Percentiles rank a stretch among this genome's conserved stretches.
These are phyloP conservation scores for Pharmacophagus antenor DNA, from an alignment of 2,888 invertebrate species.

Conservation along the genomic window DNA sequence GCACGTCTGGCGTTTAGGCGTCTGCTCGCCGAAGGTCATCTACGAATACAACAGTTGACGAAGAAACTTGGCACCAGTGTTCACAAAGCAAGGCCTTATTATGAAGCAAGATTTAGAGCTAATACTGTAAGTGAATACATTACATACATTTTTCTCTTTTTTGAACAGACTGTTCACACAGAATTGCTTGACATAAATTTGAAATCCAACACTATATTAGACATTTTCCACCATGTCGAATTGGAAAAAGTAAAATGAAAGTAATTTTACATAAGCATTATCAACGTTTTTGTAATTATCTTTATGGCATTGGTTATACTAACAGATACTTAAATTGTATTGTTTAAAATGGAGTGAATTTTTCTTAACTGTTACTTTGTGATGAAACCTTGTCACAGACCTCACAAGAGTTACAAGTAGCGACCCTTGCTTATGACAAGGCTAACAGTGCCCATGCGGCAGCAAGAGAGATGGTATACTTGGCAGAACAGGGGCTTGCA, in stretches of 20 bases:
- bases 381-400: slow-evolving; percentile 65
- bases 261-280: no score
- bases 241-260: no score
- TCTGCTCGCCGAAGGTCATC: slow-evolving; percentile 90
- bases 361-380: background rate
- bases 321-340: no score
- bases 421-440: slow-evolving; percentile 88
- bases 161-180: no score
- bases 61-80: slow-evolving; percentile 92
- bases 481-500: slow-evolving; percentile 82
- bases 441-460: slow-evolving; percentile 95
- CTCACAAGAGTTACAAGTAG: slow-evolving; percentile 90
- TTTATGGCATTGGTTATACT: no score
- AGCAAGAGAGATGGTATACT: slow-evolving; percentile 92
- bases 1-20: slow-evolving; percentile 89
- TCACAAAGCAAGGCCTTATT: slow-evolving; percentile 93
- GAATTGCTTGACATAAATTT: no score
- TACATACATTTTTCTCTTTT: background rate
- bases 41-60: slow-evolving; percentile 88
- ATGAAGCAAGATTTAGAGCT: slow-evolving; percentile 91
- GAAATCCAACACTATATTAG: no score
- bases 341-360: no score
- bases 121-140: slow-evolving; percentile 85
- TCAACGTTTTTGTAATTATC: no score
- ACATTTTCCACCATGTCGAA: no score